Conservation (phyloP, 2,888 invertebrate genomes). For the Parnassius apollo region DNA sequence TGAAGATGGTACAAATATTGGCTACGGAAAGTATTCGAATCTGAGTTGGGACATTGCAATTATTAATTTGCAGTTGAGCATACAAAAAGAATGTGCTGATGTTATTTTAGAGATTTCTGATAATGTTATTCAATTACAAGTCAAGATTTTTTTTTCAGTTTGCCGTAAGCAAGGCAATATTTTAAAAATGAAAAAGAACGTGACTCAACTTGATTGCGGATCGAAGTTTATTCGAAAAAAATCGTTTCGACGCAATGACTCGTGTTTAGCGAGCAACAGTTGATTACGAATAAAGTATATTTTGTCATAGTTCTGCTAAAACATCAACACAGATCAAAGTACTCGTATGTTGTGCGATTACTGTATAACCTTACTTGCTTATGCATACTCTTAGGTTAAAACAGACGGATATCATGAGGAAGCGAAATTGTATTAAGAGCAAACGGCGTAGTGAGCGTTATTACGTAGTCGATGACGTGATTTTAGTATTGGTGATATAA, state of each 20-base stretch:
- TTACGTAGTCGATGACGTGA: slow-evolving; percentile 7
- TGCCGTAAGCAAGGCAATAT: slow-evolving; percentile 7
- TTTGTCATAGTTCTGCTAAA: too few species aligned
- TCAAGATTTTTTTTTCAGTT: background rate
- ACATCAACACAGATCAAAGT: too few species aligned
- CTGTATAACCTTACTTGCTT: too few species aligned
- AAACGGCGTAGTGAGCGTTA: background rate
- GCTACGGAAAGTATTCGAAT: too few species aligned
- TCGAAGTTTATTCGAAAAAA: background rate
- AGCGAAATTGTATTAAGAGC: slow-evolving; percentile 8
- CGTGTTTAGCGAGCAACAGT: background rate
- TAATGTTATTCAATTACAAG: slow-evolving; percentile 5
- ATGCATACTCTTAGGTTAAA: too few species aligned
- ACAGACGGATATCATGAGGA: slow-evolving; percentile 10
- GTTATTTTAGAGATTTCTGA: background rate
- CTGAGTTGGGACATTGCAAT: too few species aligned
- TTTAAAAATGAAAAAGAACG: slow-evolving; percentile 12
- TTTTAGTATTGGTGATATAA: slow-evolving; percentile 15
- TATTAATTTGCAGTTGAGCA: too few species aligned
- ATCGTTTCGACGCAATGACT: too few species aligned
- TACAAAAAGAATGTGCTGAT: too few species aligned
- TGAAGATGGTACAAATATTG: too few species aligned
- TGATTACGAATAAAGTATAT: slow-evolving; percentile 2
- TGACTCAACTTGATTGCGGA: slow-evolving; percentile 14
- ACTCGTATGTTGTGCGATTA: too few species aligned